Conservation (phyloP, 2,113 vertebrate species). For the Cheilinus undulatus region DNA sequence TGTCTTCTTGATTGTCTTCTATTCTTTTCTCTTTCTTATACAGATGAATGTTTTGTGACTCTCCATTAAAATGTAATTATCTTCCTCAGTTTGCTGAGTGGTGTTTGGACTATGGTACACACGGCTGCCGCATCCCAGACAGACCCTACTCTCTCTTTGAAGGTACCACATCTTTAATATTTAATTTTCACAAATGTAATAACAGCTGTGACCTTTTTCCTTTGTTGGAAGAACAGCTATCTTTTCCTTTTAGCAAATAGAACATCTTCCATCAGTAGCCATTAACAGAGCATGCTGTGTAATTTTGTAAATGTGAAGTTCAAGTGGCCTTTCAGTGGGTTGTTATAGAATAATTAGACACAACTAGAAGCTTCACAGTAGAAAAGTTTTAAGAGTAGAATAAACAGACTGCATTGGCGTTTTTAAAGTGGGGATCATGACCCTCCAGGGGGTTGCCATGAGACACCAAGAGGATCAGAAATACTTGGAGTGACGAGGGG, state of each 20-base stretch:
- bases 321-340: not conserved
- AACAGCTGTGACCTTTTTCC: not conserved
- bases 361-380: too few species aligned
- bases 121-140: constrained; percentile 97
- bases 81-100: constrained; percentile 94
- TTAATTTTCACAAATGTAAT: not conserved
- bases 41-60: not conserved
- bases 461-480: too few species aligned
- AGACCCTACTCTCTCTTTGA: constrained; percentile 98
- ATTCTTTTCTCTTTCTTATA: not conserved
- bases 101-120: constrained; percentile 96
- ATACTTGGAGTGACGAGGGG: too few species aligned
- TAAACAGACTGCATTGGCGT: too few species aligned
- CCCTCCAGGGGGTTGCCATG: too few species aligned
- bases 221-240: not conserved
- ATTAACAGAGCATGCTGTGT: constrained; percentile 8
- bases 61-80: not conserved
- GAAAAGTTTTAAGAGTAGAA: too few species aligned
- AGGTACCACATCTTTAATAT: constrained; percentile 83
- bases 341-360: not conserved
- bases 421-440: too few species aligned
- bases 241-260: not conserved
- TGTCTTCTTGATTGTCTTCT: too few species aligned
- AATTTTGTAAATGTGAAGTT: not conserved
- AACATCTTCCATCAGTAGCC: not conserved